Conservation (phyloP, 2,888 invertebrate species). For the Sinotaia quadrata region DNA sequence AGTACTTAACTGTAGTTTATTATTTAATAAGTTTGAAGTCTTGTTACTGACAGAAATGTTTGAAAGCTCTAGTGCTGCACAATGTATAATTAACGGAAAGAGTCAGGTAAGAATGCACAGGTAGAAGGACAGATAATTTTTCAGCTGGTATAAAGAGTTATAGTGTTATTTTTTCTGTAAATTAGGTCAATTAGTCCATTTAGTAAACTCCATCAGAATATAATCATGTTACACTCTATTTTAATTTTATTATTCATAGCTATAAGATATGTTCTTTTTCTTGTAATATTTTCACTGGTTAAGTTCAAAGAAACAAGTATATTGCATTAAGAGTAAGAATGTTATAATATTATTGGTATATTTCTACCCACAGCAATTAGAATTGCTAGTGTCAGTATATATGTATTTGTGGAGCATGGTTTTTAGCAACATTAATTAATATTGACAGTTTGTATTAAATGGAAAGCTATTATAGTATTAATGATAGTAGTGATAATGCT, state of each 20-base stretch:
- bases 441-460: no score
- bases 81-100: no score
- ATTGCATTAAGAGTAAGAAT: not conserved
- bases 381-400: not conserved
- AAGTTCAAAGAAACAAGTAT: not conserved
- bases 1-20: conserved; percentile 2
- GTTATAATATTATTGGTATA: not conserved
- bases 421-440: no score
- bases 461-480: no score
- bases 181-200: no score
- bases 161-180: no score
- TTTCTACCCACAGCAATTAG: not conserved
- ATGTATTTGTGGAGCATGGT: not conserved
- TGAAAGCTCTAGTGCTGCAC: not conserved
- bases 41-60: not conserved
- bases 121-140: no score
- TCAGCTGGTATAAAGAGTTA: no score
- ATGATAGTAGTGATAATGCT: no score
- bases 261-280: not conserved
- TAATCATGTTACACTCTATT: no score
- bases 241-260: not conserved
- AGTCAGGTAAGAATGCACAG: no score
- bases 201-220: no score
- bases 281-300: not conserved
- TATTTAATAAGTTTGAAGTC: not conserved